phyloP scores from a whole-genome alignment of 2,888 invertebrate genomes.

The Epistrophella euchroma region DNA sequence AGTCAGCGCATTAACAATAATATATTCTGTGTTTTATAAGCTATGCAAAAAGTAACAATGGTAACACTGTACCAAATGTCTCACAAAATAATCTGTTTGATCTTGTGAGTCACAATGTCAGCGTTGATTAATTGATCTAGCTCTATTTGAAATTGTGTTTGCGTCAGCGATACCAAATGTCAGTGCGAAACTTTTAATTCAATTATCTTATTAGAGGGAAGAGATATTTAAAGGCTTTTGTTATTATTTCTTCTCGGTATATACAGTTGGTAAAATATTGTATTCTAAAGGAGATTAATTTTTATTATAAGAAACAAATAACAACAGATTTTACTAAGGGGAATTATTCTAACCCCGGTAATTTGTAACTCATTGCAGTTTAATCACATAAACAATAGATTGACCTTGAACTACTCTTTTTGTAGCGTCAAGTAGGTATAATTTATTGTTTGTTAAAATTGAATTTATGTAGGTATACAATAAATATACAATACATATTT shows the following conservation, averaged over 20 bases:
- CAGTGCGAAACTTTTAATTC: slow-evolving; percentile 32
- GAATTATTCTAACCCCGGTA: not conserved
- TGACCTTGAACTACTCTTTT: not conserved
- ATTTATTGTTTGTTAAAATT: not conserved
- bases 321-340: not conserved
- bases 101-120: slow-evolving; percentile 75
- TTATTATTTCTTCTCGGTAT: not conserved
- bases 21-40: not conserved
- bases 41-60: not conserved
- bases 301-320: not conserved
- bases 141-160: slow-evolving; percentile 21
- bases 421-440: not conserved
- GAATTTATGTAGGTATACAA: too few relatives aligned
- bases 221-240: not conserved
- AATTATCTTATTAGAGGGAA: slow-evolving; percentile 14
- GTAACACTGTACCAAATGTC: slow-evolving; percentile 14
- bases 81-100: slow-evolving; percentile 57
- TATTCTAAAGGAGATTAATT: not conserved
- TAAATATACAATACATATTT: too few relatives aligned
- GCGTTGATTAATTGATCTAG: slow-evolving; percentile 68
- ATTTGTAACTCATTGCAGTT: not conserved
- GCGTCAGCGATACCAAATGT: slow-evolving; percentile 38
- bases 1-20: too few relatives aligned
- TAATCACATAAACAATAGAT: not conserved
- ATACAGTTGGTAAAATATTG: too few relatives aligned